These are phyloP conservation scores for Brachyalestes nurse DNA, from an alignment of 2,797 vertebrate genomes.

Conservation along the genomic window DNA sequence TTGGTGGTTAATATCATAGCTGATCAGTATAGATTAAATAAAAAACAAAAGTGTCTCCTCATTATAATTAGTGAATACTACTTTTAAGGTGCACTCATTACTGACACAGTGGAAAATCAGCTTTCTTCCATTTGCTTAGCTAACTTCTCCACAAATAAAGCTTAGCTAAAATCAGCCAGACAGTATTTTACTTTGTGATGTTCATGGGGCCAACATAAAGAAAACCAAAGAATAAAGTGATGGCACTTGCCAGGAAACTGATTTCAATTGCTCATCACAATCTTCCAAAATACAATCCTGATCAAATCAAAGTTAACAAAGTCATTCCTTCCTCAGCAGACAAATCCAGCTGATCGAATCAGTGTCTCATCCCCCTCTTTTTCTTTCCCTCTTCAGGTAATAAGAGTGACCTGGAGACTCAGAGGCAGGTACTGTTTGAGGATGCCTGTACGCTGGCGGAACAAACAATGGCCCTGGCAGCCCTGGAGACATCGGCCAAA, in stretches of 20 bases:
- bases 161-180: too few relatives aligned
- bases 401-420: constrained; percentile 84
- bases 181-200: too few relatives aligned
- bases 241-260: too few relatives aligned
- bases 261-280: too few relatives aligned
- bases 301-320: neutral
- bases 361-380: neutral
- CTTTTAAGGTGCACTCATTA: neutral
- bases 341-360: neutral
- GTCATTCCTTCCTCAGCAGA: neutral
- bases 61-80: neutral
- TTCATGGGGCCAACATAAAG: too few relatives aligned
- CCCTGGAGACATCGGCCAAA: constrained; percentile 94
- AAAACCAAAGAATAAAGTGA: too few relatives aligned
- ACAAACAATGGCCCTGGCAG: constrained; percentile 85
- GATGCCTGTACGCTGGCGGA: constrained; percentile 93
- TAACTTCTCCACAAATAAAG: too few relatives aligned
- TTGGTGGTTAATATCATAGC: too few relatives aligned
- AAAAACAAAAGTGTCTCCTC: too few relatives aligned
- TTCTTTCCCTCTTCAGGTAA: constrained; percentile 79
- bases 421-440: constrained; percentile 91
- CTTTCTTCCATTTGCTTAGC: too few relatives aligned
- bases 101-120: neutral
- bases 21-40: too few relatives aligned
- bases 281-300: neutral